A percentile compares a stretch with the other conserved stretches of the same genome.
Evolutionary conservation across 2,797 vertebrate genomes (phyloP).

Genomic region (Synaphobranchus kaupii): DNA sequence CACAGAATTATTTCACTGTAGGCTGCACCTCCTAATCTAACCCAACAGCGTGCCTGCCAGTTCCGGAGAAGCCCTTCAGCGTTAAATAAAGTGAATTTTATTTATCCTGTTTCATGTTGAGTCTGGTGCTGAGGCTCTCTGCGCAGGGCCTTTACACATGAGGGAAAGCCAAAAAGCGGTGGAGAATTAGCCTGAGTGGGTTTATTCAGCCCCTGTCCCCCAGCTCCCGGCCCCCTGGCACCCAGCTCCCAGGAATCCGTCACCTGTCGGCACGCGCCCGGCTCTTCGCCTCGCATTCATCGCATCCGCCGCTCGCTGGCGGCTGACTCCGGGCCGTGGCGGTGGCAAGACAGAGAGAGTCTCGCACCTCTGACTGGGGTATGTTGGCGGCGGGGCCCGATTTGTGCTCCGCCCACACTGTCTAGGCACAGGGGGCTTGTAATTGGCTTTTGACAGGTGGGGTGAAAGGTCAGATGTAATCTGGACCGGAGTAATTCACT

Average conservation of each 20-base stretch:
- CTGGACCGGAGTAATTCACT: slow-evolving; percentile 71
- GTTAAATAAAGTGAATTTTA: not conserved
- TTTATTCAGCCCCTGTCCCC: not conserved
- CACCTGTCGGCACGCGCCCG: no score
- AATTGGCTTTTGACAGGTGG: slow-evolving; percentile 64
- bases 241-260: not conserved
- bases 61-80: not conserved
- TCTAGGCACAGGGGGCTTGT: slow-evolving; percentile 22
- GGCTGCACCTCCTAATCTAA: not conserved
- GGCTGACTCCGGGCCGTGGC: not conserved
- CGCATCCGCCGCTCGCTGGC: no score
- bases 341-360: not conserved
- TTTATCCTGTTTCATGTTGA: not conserved
- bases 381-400: no score
- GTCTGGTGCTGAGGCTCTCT: not conserved
- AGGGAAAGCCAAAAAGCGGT: not conserved
- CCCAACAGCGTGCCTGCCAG: not conserved
- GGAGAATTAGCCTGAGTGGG: not conserved
- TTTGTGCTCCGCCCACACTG: not conserved
- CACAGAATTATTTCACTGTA: not conserved
- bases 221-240: not conserved
- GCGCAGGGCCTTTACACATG: not conserved
- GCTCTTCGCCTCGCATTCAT: not conserved
- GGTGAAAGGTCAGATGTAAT: slow-evolving; percentile 77
- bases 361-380: not conserved